Evolutionary conservation across 2,888 invertebrate genomes (phyloP).

Genomic region (Conistra vaccinii): DNA sequence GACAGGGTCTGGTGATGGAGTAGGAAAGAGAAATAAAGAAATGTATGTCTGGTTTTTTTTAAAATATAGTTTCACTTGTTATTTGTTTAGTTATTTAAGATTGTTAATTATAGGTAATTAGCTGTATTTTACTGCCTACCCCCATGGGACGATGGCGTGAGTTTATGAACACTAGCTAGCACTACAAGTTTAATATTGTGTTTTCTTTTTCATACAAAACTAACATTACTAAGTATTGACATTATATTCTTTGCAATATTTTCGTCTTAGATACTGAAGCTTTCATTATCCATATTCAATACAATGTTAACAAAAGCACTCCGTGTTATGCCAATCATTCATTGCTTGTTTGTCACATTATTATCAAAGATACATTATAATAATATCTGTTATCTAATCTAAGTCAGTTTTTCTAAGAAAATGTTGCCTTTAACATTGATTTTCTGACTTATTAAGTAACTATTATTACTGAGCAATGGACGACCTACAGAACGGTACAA

Average conservation of each 20-base stretch:
- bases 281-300: background rate
- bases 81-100: too few relatives aligned
- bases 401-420: background rate
- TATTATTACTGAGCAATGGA: background rate
- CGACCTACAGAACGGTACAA: too few relatives aligned
- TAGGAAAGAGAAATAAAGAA: too few relatives aligned
- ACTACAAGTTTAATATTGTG: background rate
- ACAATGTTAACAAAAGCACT: slow-evolving; percentile 1
- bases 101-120: too few relatives aligned
- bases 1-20: too few relatives aligned
- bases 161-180: too few relatives aligned
- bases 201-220: background rate
- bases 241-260: background rate
- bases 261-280: background rate
- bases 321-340: slow-evolving; percentile 18
- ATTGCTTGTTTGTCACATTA: slow-evolving; percentile 2
- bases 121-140: too few relatives aligned
- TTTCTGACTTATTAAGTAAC: background rate
- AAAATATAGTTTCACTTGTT: too few relatives aligned
- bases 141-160: too few relatives aligned
- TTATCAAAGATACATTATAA: background rate
- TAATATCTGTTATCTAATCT: background rate
- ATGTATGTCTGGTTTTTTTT: too few relatives aligned
- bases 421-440: background rate
- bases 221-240: background rate